These are phyloP conservation scores for Ardeotis arabs DNA, from an alignment of 2,113 vertebrate species.

Conservation along the genomic window DNA sequence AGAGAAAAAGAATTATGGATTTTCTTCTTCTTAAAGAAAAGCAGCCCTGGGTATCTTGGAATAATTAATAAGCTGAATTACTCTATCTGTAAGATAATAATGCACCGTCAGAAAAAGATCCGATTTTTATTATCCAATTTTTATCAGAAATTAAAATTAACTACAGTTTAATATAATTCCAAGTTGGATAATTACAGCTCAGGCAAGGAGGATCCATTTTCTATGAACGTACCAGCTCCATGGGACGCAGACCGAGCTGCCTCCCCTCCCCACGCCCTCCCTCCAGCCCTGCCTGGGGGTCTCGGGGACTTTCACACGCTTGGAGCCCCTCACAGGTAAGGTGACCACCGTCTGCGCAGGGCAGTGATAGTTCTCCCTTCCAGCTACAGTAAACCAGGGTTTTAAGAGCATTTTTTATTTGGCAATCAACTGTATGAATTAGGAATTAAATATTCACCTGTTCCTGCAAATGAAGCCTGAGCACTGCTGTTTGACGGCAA, in stretches of 20 bases:
- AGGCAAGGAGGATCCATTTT: background rate
- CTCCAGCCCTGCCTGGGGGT: background rate
- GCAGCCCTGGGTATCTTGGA: background rate
- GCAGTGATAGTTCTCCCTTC: background rate
- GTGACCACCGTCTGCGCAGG: background rate
- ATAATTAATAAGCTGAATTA: slow-evolving; percentile 1
- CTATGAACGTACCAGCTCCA: background rate
- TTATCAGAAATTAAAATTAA: slow-evolving; percentile 54
- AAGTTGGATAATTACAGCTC: background rate
- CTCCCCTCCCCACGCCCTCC: background rate
- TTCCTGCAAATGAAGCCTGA: background rate
- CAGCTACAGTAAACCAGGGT: background rate
- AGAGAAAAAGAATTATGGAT: background rate
- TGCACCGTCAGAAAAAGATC: background rate
- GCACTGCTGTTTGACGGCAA: background rate
- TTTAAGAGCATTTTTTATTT: background rate
- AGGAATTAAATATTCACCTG: background rate
- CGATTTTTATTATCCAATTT: slow-evolving; percentile 22
- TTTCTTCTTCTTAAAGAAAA: background rate
- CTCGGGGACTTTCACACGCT: background rate
- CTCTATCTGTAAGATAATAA: slow-evolving; percentile 13
- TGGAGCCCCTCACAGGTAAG: background rate
- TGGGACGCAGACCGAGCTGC: background rate
- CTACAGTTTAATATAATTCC: background rate
- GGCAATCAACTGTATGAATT: background rate